Evolutionary conservation across 1,140 invertebrate genomes (phyloP).

Genomic region (Helicoverpa zea): DNA sequence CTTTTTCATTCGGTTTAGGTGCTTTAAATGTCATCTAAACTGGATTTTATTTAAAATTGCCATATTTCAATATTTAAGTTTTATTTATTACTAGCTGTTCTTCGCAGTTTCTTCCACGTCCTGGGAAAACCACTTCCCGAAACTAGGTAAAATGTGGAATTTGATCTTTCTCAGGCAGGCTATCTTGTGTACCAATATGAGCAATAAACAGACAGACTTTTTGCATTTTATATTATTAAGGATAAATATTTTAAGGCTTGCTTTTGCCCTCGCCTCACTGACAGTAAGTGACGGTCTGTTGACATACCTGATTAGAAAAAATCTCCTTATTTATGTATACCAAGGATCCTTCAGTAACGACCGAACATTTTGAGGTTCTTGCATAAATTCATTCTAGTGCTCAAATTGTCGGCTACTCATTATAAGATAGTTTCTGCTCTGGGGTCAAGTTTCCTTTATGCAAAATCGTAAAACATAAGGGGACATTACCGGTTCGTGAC

Average conservation of each 20-base stretch:
- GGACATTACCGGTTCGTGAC: too few species aligned
- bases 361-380: background rate
- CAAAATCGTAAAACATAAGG: too few species aligned
- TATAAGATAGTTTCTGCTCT: too few species aligned
- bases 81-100: background rate
- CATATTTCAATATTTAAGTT: background rate
- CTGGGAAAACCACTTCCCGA: too few species aligned
- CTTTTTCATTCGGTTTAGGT: constrained; percentile 33
- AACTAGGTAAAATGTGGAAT: too few species aligned
- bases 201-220: too few species aligned
- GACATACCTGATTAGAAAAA: background rate
- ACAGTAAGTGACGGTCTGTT: background rate
- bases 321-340: constrained; percentile 1
- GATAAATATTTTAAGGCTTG: background rate
- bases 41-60: background rate
- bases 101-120: too few species aligned
- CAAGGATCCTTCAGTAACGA: background rate
- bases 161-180: too few species aligned
- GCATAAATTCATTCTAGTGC: background rate
- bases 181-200: too few species aligned
- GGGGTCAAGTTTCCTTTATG: too few species aligned
- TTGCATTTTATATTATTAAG: too few species aligned
- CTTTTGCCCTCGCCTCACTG: background rate
- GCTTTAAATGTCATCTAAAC: constrained; percentile 12
- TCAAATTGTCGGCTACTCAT: too few species aligned